Percentiles rank a stretch among this genome's conserved stretches.
Evolutionary conservation across 2,797 vertebrate genomes (phyloP).

Genomic region (Ataeniobius toweri): DNA sequence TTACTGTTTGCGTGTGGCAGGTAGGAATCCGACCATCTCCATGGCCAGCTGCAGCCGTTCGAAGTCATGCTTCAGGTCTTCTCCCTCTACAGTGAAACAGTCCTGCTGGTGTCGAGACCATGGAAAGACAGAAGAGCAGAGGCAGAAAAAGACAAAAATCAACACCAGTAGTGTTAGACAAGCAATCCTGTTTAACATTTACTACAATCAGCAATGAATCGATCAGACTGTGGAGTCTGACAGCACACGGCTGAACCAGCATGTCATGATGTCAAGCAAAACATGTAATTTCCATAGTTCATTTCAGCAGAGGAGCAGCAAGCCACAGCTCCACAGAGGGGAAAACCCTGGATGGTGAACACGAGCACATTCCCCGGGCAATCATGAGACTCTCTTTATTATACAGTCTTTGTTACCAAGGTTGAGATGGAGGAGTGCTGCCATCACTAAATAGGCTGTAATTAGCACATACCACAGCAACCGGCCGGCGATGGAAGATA

Average conservation of each 20-base stretch:
- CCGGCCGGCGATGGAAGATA: constrained; percentile 45
- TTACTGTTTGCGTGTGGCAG: constrained; percentile 93
- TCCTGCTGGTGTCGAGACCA: constrained; percentile 77
- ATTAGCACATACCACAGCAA: constrained; percentile 66
- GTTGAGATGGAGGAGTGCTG: constrained; percentile 21
- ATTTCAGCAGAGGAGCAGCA: background rate
- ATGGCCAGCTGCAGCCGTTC: constrained; percentile 96
- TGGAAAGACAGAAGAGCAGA: background rate
- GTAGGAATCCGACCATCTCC: constrained; percentile 99
- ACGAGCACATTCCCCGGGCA: constrained; percentile 26
- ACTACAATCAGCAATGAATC: constrained; percentile 9
- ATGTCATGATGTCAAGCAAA: background rate
- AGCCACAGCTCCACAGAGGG: background rate
- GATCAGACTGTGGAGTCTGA: background rate
- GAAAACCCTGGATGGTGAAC: constrained; percentile 23
- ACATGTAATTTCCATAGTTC: background rate
- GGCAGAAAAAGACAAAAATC: background rate
- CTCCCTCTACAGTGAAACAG: constrained; percentile 93
- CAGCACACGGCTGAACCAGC: constrained; percentile 1
- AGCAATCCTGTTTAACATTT: constrained; percentile 17
- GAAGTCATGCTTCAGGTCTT: constrained; percentile 98
- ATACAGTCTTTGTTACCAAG: constrained; percentile 3
- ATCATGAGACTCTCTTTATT: constrained; percentile 1
- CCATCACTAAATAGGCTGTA: constrained; percentile 46
- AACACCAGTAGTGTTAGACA: background rate